These are phyloP conservation scores for Hartigia nigra DNA, from an alignment of 2,888 invertebrate genomes.

Conservation along the genomic window DNA sequence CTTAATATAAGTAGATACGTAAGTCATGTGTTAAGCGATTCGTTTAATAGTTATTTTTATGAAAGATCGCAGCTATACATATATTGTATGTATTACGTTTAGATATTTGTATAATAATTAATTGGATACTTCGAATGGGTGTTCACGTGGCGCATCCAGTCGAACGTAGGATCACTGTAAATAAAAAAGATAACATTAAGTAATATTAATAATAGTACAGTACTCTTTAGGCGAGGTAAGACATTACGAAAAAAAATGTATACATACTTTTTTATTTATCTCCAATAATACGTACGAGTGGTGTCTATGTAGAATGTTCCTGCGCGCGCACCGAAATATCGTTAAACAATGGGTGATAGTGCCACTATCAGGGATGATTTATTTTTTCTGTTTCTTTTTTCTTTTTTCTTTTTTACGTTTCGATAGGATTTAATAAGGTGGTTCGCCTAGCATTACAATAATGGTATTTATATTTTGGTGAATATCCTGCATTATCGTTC, in stretches of 20 bases:
- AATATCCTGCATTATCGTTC: too few species aligned
- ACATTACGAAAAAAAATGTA: conserved; percentile 16
- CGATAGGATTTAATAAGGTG: neutral
- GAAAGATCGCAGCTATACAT: conserved; percentile 25
- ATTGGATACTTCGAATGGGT: conserved; percentile 26
- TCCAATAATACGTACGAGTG: conserved; percentile 33
- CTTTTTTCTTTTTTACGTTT: neutral
- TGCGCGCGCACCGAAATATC: conserved; percentile 18
- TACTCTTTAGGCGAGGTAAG: conserved; percentile 28
- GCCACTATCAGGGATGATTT: neutral
- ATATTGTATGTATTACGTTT: conserved; percentile 24
- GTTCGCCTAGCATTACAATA: too few species aligned
- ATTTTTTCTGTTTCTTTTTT: neutral
- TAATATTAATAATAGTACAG: conserved; percentile 13
- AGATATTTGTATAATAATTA: conserved; percentile 14
- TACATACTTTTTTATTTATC: conserved; percentile 38
- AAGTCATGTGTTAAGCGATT: conserved; percentile 41
- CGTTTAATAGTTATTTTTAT: conserved; percentile 33
- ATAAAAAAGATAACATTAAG: conserved; percentile 43
- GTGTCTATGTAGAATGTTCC: conserved; percentile 45
- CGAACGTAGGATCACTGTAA: conserved; percentile 10
- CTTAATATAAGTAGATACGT: conserved; percentile 38
- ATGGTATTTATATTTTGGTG: too few species aligned
- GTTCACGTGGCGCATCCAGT: conserved; percentile 22
- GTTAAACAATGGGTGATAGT: neutral